These are phyloP conservation scores for Cheirogaleus major DNA, from an alignment of 2,797 vertebrate genomes.

Conservation along the genomic window DNA sequence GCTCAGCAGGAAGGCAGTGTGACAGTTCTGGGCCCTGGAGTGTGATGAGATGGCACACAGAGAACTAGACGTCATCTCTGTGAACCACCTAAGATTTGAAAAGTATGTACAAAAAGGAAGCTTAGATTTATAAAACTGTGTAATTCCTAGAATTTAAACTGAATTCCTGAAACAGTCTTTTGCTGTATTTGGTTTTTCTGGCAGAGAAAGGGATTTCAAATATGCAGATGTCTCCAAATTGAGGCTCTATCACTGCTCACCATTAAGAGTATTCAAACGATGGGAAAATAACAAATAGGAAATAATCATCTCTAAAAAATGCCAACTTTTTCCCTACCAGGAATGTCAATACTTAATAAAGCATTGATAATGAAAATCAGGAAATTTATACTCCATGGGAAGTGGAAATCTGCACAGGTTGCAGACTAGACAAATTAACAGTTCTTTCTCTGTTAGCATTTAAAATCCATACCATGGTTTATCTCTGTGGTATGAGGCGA, in stretches of 20 bases:
- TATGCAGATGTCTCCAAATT: not conserved
- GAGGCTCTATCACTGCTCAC: not conserved
- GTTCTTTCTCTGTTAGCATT: slow-evolving; percentile 75
- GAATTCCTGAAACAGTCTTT: not conserved
- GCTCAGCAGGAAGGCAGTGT: not conserved
- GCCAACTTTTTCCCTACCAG: not conserved
- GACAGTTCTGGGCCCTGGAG: not conserved
- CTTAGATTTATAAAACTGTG: not conserved
- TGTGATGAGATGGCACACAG: not conserved
- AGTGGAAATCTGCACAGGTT: slow-evolving; percentile 73
- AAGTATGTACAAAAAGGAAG: not conserved
- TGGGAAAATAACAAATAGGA: not conserved
- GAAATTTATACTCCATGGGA: slow-evolving; percentile 59
- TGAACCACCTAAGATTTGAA: not conserved
- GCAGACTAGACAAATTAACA: slow-evolving; percentile 76
- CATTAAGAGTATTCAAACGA: not conserved
- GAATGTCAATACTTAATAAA: slow-evolving; percentile 68
- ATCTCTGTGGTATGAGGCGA: slow-evolving; percentile 63
- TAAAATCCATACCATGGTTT: slow-evolving; percentile 69
- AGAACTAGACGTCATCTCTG: not conserved
- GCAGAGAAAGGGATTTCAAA: not conserved
- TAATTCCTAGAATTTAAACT: not conserved
- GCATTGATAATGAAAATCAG: slow-evolving; percentile 17
- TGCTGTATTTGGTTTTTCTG: slow-evolving; percentile 20
- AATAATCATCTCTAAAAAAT: not conserved